Base-by-base conservation (phyloP, 2,888 invertebrate species). In the Crioceris asparagi region DNA sequence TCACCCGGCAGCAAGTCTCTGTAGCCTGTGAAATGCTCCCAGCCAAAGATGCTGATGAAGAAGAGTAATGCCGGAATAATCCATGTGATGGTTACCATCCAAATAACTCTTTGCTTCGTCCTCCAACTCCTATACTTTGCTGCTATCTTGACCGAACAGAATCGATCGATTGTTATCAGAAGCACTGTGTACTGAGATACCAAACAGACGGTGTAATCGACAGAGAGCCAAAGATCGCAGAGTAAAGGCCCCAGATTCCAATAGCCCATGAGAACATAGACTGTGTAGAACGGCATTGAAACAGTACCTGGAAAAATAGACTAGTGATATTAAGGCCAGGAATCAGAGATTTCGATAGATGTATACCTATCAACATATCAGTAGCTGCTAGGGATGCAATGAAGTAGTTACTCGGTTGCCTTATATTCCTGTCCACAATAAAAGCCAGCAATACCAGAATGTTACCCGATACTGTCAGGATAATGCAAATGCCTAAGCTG, bases 121-220 rank as follows among this genome's bases (percentile, higher is more conserved):
- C 96, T 73, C 98, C 98, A 99, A 53, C 88, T 84, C 46, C 97
- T 75, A 60, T 98, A 98, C 54, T 85, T 84, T 10, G 98, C 93
- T 3, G 98, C 96, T 50, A 96, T 94, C 70, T 93, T 96, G 4
- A 98, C 97, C 18, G 96, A 96, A 66, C 97, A 97, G 66, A 92
- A 98, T 50, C 98, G 77, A 66, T 99, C 98, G 45, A 97, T 90
- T 18, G 98, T 98, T 57, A 99, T 98, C 44, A 97, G 76, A 39
- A 99, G 76, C 11, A 99, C 98, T 1, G 98, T 99, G 66, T 98
- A 99, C 64, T 98, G 97, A 6, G 97, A 98, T 17, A 96, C 96
- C 32, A 99, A 74, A 60, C 98, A 98, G 18, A 97, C 97, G 14
- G 97, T 97, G 68, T 98, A 98, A 68, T 99, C 98, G 34, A 96